phyloP scores from a whole-genome alignment of 2,888 invertebrate genomes.

The Romanomermis culicivorax region DNA sequence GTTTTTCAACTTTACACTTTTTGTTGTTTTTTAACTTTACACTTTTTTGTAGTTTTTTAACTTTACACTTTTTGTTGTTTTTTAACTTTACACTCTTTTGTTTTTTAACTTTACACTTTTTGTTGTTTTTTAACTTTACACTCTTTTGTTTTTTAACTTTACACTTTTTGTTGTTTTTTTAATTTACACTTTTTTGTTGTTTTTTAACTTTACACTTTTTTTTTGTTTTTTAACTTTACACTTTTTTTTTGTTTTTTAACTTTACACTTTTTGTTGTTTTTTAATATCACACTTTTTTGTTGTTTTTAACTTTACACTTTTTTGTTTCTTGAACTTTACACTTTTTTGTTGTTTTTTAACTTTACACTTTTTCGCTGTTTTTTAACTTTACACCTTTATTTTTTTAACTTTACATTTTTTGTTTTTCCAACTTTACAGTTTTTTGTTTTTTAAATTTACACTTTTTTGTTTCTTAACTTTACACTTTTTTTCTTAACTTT shows the following conservation, averaged over 20 bases:
- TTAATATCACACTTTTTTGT: neutral
- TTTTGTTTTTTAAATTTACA: neutral
- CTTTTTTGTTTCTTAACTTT: neutral
- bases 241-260: neutral
- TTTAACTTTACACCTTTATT: neutral
- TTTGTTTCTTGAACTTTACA: neutral
- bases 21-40: neutral
- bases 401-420: neutral
- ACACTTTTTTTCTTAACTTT: neutral
- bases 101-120: neutral
- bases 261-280: neutral
- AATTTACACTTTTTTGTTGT: neutral
- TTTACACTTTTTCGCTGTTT: neutral
- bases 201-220: neutral
- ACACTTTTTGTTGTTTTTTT: neutral
- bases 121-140: neutral
- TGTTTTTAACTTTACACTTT: neutral
- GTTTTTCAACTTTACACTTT: neutral
- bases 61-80: neutral
- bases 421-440: neutral
- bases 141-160: constrained; percentile 12
- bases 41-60: neutral
- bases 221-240: neutral
- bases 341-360: no score
- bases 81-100: neutral